A percentile compares a stretch with the other conserved stretches of the same genome.
phyloP scores from a whole-genome alignment of 2,888 invertebrate genomes.

The Tetragonula carbonaria region DNA sequence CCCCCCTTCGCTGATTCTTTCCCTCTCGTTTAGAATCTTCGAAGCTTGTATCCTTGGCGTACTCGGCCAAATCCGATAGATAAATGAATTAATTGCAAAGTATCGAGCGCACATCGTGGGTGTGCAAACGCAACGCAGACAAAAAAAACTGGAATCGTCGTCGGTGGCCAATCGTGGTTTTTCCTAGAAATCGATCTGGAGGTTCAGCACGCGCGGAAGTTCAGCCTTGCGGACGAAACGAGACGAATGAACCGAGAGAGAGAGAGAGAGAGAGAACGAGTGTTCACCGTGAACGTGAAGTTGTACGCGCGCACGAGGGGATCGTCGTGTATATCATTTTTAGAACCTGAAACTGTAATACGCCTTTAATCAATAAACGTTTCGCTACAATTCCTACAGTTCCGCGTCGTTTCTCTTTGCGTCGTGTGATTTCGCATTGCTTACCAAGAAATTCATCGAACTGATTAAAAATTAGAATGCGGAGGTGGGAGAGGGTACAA shows the following conservation, averaged over 20 bases:
- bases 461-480: constrained; percentile 52
- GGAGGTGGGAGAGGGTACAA: constrained; percentile 72
- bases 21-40: neutral
- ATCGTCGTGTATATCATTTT: constrained; percentile 67
- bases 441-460: neutral
- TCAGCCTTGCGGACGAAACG: constrained; percentile 30
- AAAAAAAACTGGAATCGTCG: constrained; percentile 43
- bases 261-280: constrained; percentile 7
- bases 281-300: constrained; percentile 43
- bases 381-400: constrained; percentile 69
- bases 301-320: constrained; percentile 59
- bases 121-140: constrained; percentile 14
- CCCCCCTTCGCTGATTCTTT: neutral
- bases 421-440: neutral
- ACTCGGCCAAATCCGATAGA: constrained; percentile 69
- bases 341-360: constrained; percentile 70
- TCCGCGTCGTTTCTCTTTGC: neutral
- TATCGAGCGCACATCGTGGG: constrained; percentile 21
- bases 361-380: constrained; percentile 76
- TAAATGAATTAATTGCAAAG: constrained; percentile 58
- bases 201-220: constrained; percentile 54
- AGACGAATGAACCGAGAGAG: constrained; percentile 2
- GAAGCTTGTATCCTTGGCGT: constrained; percentile 66
- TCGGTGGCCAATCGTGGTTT: constrained; percentile 51
- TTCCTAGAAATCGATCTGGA: constrained; percentile 41